A percentile compares a stretch with the other conserved stretches of the same genome.
Conservation (phyloP, 2,113 vertebrate genomes). For the Scytalopus superciliaris region DNA sequence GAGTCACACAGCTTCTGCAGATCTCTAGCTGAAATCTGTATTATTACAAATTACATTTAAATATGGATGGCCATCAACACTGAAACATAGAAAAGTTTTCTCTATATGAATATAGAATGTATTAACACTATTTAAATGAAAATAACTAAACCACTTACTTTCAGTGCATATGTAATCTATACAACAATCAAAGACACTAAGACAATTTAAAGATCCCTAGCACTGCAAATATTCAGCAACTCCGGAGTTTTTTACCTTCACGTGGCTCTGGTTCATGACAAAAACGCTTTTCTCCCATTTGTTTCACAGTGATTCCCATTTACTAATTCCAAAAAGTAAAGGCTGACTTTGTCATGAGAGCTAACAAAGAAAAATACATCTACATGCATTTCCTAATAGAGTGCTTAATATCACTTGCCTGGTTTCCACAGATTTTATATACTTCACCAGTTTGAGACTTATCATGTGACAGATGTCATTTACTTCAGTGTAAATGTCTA, state of each 20-base stretch:
- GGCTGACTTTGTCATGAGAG: not conserved
- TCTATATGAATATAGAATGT: not conserved
- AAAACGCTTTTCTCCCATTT: not conserved
- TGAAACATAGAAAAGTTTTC: not conserved
- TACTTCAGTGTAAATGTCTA: constrained; percentile 42
- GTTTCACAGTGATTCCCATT: not conserved
- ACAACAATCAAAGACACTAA: not conserved
- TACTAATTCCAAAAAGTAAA: not conserved
- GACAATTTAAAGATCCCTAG: not conserved
- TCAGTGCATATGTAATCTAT: not conserved
- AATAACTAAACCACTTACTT: not conserved
- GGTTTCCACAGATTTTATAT: not conserved
- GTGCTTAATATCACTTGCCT: not conserved
- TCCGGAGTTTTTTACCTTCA: not conserved
- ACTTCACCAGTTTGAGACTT: constrained; percentile 14
- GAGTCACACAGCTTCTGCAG: not conserved
- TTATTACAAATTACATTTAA: not conserved
- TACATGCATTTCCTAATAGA: not conserved
- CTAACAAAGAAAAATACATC: not conserved
- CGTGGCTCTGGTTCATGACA: not conserved
- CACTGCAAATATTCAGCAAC: not conserved
- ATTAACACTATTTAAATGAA: not conserved
- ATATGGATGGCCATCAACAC: not conserved
- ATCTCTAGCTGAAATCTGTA: not conserved
- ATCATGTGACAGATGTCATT: constrained; percentile 32